phyloP scores from a whole-genome alignment of 2,888 invertebrate genomes.

The Camponotus fellah region DNA sequence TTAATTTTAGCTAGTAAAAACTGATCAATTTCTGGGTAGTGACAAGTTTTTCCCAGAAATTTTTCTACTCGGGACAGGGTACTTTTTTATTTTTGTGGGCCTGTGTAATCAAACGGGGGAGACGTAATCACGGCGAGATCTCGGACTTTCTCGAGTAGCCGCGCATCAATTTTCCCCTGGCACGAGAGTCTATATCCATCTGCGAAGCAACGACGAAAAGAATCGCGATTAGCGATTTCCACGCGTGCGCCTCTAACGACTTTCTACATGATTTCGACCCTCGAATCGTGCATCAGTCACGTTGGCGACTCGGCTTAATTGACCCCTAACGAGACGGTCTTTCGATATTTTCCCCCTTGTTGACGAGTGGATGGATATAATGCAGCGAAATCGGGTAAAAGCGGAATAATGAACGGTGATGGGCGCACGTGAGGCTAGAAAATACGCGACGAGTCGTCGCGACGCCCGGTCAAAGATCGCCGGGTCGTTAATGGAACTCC shows the following conservation, averaged over 20 bases:
- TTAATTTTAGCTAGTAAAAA: too few species aligned
- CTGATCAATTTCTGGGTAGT: too few species aligned
- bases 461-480: constrained; percentile 31
- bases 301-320: constrained; percentile 37
- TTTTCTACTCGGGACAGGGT: too few species aligned
- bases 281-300: constrained; percentile 29
- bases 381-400: neutral
- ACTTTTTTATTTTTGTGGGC: too few species aligned
- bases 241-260: constrained; percentile 11
- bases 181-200: neutral
- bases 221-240: constrained; percentile 31
- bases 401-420: neutral
- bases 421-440: neutral
- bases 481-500: constrained; percentile 25
- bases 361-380: neutral
- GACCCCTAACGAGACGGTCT: constrained; percentile 15
- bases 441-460: constrained; percentile 12
- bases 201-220: neutral
- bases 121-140: constrained; percentile 15
- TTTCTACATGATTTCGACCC: constrained; percentile 23
- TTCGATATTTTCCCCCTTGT: neutral
- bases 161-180: neutral
- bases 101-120: neutral
- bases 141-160: constrained; percentile 1
- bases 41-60: too few species aligned